Conservation (phyloP, 2,113 vertebrate species). For the Procapra przewalskii region DNA sequence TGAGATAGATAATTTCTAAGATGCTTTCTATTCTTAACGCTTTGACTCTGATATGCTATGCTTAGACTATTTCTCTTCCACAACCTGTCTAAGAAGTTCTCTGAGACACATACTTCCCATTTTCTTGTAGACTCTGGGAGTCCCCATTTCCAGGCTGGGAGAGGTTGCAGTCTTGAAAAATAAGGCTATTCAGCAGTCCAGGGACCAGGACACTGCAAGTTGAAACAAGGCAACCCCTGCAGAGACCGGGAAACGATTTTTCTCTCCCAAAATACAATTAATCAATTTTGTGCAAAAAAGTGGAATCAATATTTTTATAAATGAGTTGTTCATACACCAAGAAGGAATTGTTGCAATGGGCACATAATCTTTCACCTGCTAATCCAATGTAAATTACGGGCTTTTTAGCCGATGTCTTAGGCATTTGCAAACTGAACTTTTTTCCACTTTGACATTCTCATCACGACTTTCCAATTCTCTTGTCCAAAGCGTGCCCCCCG, state of each 20-base stretch:
- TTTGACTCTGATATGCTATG: background rate
- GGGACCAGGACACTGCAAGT: background rate
- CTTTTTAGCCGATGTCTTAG: background rate
- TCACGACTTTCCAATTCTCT: background rate
- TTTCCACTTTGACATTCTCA: constrained; percentile 4
- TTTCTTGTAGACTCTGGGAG: background rate
- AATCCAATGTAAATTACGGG: constrained; percentile 57
- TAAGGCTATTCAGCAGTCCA: background rate
- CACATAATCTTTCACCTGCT: constrained; percentile 53
- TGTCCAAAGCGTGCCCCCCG: background rate
- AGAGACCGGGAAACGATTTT: constrained; percentile 69
- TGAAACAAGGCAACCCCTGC: constrained; percentile 28
- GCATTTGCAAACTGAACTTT: background rate
- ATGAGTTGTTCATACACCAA: constrained; percentile 65
- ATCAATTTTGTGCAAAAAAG: constrained; percentile 67
- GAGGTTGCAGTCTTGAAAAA: constrained; percentile 26
- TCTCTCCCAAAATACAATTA: constrained; percentile 71
- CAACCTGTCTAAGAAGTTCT: background rate
- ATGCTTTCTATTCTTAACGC: background rate
- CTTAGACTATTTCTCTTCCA: background rate
- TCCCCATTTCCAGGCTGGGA: background rate
- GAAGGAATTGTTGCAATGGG: constrained; percentile 27
- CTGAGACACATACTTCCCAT: background rate
- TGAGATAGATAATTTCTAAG: background rate
- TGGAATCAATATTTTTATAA: constrained; percentile 73